Conservation (phyloP, 2,888 invertebrate species). For the Eilema sororculum region DNA sequence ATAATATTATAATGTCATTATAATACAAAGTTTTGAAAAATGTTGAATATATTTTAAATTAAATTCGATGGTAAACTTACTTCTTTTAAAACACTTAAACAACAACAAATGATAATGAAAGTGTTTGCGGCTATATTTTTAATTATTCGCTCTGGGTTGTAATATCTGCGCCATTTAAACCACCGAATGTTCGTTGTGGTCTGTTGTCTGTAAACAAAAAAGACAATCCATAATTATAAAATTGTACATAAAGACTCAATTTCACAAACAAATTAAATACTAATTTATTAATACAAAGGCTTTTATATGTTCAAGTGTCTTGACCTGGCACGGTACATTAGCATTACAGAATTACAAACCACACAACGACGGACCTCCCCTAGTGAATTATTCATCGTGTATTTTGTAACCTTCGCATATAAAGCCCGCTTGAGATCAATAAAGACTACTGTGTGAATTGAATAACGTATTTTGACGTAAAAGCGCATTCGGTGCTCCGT, state of each 20-base stretch:
- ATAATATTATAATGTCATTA: too few relatives aligned
- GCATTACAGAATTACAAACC: conserved; percentile 66
- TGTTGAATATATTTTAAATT: too few relatives aligned
- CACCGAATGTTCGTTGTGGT: not conserved
- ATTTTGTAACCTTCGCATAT: conserved; percentile 54
- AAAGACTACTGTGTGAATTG: conserved; percentile 23
- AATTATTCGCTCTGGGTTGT: too few relatives aligned
- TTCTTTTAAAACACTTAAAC: too few relatives aligned
- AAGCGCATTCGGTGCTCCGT: not conserved
- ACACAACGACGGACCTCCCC: conserved; percentile 58
- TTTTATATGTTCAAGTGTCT: conserved; percentile 33
- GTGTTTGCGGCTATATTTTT: too few relatives aligned
- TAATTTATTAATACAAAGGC: conserved; percentile 29
- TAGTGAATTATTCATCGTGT: conserved; percentile 71
- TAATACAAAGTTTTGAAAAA: too few relatives aligned
- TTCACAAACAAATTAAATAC: conserved; percentile 28
- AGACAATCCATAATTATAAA: not conserved
- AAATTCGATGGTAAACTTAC: too few relatives aligned
- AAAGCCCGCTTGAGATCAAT: conserved; percentile 20
- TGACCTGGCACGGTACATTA: conserved; percentile 50
- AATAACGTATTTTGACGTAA: conserved; percentile 17
- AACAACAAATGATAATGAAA: too few relatives aligned
- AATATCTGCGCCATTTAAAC: not conserved
- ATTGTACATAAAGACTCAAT: not conserved
- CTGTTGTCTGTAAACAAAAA: not conserved